Evolutionary conservation across 2,888 invertebrate genomes (phyloP), one percentile per base, ranked within the genome.

Genomic region (Andricus curvator): DNA sequence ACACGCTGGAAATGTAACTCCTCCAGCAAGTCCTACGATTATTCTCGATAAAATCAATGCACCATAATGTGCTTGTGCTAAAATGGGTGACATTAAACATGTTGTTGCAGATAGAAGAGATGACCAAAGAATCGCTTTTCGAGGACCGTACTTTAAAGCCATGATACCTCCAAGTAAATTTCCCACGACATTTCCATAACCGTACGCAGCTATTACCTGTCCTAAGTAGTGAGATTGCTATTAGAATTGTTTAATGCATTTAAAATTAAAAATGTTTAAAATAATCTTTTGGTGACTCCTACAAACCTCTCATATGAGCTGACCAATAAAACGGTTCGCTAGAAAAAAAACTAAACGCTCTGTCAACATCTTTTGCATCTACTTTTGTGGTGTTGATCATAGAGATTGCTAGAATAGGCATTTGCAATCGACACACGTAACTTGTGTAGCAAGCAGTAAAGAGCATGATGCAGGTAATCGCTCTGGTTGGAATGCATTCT

Each of bases 371-470:
- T 83, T 1, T 41, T 78, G 5, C 81, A 64, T 60, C 22, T 22
- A 22, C 13, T 22, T 60, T 13, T 1, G 25, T 11, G 25, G 25
- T 11, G 29, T 68, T 78, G 74, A 91, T 90, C 92, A 92, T 92
- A 9, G 91, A 89, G 1, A 91, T 89, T 1, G 84, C 89, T 1
- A 92, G 82, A 62, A 97, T 95, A 22, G 96, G 96, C 93, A 97
- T 95, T 90, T 97, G 96, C 2, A 96, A 95, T 78, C 96, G 94
- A 84, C 96, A 94, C 95, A 96, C 96, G 93, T 96, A 97, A 22
- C 94, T 94, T 85, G 96, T 94, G 93, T 96, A 95, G 86, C 96
- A 96, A 84, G 95, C 95, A 81, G 96, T 95, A 90, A 97, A 96
- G 85, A 96, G 92, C 96, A 96, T 96, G 65, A 96, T 84, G 67